These are phyloP conservation scores for Busseola fusca DNA, from an alignment of 2,888 invertebrate genomes.

Conservation along the genomic window DNA sequence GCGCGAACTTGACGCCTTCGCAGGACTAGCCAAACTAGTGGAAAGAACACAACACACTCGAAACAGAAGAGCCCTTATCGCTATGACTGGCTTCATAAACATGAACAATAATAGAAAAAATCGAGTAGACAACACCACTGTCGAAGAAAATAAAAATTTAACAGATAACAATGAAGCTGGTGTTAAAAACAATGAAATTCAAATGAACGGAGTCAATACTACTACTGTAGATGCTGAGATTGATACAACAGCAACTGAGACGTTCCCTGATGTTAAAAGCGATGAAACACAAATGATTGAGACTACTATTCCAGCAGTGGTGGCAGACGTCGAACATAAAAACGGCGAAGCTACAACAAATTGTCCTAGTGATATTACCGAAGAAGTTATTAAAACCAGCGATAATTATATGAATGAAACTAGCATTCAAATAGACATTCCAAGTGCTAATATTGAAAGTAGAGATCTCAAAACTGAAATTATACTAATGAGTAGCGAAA, in stretches of 20 bases:
- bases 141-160: conserved; percentile 41
- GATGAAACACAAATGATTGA: conserved; percentile 20
- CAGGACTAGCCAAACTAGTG: conserved; percentile 67
- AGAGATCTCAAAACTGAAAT: conserved; percentile 58
- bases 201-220: conserved; percentile 2
- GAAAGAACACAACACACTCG: conserved; percentile 65
- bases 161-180: conserved; percentile 21
- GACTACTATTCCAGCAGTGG: conserved; percentile 2
- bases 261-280: conserved; percentile 10
- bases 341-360: conserved; percentile 28
- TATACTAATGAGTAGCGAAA: conserved; percentile 50
- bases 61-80: conserved; percentile 61
- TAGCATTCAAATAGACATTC: conserved; percentile 54
- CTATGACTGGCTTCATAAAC: conserved; percentile 53
- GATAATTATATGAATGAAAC: conserved; percentile 32
- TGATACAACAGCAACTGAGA: neutral
- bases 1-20: conserved; percentile 79
- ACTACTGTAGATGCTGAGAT: neutral
- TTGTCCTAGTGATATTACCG: conserved; percentile 12
- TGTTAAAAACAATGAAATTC: conserved; percentile 21
- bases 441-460: conserved; percentile 41
- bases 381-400: conserved; percentile 26
- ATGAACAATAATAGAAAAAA: conserved; percentile 46
- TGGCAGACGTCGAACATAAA: conserved; percentile 8
- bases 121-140: conserved; percentile 51